Evolutionary conservation across 2,797 vertebrate genomes (phyloP).

Genomic region (Arnoldichthys spilopterus): DNA sequence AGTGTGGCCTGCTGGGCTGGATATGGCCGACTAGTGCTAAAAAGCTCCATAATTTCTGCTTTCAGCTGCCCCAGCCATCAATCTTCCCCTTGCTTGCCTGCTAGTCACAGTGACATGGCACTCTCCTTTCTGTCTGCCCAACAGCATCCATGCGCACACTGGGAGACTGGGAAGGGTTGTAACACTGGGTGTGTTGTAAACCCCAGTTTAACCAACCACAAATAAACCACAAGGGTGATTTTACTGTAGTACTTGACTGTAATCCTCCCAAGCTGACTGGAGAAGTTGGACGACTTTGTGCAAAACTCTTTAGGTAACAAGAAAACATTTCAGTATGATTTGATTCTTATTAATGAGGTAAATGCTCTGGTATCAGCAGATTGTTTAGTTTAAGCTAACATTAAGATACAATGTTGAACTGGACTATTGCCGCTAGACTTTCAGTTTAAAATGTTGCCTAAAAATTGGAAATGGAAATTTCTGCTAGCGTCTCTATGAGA

Average conservation of each 20-base stretch:
- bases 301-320: too few relatives aligned
- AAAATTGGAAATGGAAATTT: too few relatives aligned
- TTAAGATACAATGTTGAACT: too few relatives aligned
- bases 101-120: conserved; percentile 68
- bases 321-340: not conserved
- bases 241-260: not conserved
- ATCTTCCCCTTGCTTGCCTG: conserved; percentile 63
- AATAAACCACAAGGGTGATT: not conserved
- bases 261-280: too few relatives aligned
- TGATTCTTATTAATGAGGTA: not conserved
- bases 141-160: conserved; percentile 33
- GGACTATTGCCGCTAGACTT: too few relatives aligned
- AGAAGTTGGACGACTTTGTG: too few relatives aligned
- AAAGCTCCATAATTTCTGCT: conserved; percentile 71
- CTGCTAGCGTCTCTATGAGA: too few relatives aligned
- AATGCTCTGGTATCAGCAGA: not conserved
- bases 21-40: conserved; percentile 66
- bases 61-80: conserved; percentile 66
- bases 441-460: too few relatives aligned
- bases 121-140: conserved; percentile 58
- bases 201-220: not conserved
- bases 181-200: not conserved
- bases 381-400: too few relatives aligned
- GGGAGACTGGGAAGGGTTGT: not conserved
- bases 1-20: conserved; percentile 53